phyloP scores from a whole-genome alignment of 2,888 invertebrate species.

The Sesia apiformis region DNA sequence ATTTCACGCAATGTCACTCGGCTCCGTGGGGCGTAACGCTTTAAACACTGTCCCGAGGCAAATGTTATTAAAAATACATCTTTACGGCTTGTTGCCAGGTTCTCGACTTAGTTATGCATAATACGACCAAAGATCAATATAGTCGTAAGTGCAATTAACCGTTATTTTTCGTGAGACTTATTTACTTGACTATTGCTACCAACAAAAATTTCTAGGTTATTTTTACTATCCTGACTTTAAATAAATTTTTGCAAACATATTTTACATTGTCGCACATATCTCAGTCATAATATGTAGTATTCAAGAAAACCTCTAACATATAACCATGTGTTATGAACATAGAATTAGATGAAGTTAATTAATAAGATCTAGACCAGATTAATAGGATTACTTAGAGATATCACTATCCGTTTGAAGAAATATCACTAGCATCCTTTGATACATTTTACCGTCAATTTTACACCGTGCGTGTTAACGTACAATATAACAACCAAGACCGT shows the following conservation, averaged over 20 bases:
- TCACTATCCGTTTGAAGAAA: slow-evolving; percentile 5
- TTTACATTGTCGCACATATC: no score
- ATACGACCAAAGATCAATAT: background rate
- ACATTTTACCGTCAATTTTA: slow-evolving; percentile 14
- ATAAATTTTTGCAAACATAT: no score
- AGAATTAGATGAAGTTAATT: no score
- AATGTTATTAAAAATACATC: slow-evolving; percentile 23
- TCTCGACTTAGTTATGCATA: background rate
- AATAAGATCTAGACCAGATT: no score
- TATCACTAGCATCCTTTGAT: slow-evolving; percentile 20
- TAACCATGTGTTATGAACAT: no score
- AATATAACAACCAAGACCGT: slow-evolving; percentile 1
- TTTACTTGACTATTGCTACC: no score
- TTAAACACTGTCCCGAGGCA: slow-evolving; percentile 29
- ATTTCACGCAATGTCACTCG: slow-evolving; percentile 59
- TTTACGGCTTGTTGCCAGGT: slow-evolving; percentile 13
- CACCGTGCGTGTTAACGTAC: slow-evolving; percentile 1
- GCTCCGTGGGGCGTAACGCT: slow-evolving; percentile 7
- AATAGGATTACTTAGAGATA: background rate
- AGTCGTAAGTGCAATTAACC: background rate
- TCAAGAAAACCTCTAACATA: no score
- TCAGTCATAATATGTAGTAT: no score
- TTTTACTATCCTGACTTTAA: no score
- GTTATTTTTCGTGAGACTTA: no score
- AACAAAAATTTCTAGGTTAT: no score